Evolutionary conservation across 2,888 invertebrate genomes (phyloP).

Genomic region (Pseudanteris insignis): DNA sequence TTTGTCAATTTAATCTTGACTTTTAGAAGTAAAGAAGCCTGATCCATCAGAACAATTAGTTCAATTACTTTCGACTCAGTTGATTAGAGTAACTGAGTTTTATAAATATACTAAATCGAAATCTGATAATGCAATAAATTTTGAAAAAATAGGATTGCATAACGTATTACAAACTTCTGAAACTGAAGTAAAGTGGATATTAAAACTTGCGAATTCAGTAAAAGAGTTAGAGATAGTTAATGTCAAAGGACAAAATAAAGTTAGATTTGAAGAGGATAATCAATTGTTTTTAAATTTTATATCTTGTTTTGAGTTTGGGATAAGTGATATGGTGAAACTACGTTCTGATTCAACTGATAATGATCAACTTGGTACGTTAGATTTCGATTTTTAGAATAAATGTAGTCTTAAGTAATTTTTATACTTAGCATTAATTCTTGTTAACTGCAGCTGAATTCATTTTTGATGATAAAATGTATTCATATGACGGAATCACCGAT

Average conservation of each 20-base stretch:
- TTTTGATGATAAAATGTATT: constrained; percentile 64
- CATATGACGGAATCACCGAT: constrained; percentile 57
- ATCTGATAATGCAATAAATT: constrained; percentile 56
- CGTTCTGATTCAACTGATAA: too few species aligned
- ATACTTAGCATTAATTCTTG: too few species aligned
- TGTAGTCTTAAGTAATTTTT: too few species aligned
- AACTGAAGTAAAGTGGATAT: constrained; percentile 62
- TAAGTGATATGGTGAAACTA: constrained; percentile 59
- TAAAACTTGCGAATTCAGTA: constrained; percentile 59
- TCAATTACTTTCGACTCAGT: too few species aligned
- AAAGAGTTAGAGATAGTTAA: constrained; percentile 48
- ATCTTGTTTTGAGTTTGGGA: constrained; percentile 62
- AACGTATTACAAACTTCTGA: constrained; percentile 58
- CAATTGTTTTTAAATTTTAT: constrained; percentile 61
- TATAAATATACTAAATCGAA: constrained; percentile 56
- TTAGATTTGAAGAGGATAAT: constrained; percentile 61
- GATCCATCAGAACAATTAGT: too few species aligned
- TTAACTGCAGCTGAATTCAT: too few species aligned
- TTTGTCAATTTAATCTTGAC: too few species aligned
- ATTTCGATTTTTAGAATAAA: too few species aligned
- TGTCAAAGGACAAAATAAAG: constrained; percentile 51
- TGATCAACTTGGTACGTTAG: too few species aligned
- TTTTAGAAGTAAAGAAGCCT: too few species aligned
- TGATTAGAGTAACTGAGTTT: constrained; percentile 55
- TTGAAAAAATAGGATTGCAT: constrained; percentile 52